Percentiles rank a stretch among this genome's conserved stretches.
phyloP scores from a whole-genome alignment of 2,797 vertebrate genomes.

The Semaprochilodus insignis region DNA sequence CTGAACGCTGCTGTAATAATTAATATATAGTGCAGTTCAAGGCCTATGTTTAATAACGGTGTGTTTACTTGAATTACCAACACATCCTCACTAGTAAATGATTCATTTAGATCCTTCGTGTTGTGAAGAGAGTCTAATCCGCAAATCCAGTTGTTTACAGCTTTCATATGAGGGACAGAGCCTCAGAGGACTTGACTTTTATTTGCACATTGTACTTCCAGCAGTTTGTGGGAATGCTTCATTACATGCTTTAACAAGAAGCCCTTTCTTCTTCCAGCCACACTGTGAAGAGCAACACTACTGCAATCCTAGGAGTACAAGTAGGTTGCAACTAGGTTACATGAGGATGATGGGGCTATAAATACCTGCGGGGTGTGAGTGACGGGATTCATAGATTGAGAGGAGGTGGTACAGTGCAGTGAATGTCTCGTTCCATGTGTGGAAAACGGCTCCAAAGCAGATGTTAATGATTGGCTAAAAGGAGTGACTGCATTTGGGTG shows the following conservation, averaged over 20 bases:
- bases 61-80: not conserved
- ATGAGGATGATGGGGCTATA: no score
- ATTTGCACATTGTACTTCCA: not conserved
- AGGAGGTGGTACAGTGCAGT: no score
- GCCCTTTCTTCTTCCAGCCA: no score
- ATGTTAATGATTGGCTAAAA: no score
- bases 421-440: no score
- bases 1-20: not conserved
- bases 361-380: no score
- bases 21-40: not conserved
- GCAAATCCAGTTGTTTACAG: constrained; percentile 37
- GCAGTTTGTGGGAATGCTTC: not conserved
- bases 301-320: not conserved
- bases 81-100: not conserved
- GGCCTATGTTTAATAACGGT: not conserved
- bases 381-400: no score
- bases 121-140: not conserved
- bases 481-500: no score
- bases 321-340: no score
- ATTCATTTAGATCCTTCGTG: constrained; percentile 16
- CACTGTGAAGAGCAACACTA: not conserved
- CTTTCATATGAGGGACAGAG: constrained; percentile 5
- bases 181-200: not conserved
- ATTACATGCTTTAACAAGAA: no score
- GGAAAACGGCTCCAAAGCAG: no score